These are phyloP conservation scores for Diadema setosum DNA, from an alignment of 35 echinoderm and acorn worm species.

Conservation along the genomic window DNA sequence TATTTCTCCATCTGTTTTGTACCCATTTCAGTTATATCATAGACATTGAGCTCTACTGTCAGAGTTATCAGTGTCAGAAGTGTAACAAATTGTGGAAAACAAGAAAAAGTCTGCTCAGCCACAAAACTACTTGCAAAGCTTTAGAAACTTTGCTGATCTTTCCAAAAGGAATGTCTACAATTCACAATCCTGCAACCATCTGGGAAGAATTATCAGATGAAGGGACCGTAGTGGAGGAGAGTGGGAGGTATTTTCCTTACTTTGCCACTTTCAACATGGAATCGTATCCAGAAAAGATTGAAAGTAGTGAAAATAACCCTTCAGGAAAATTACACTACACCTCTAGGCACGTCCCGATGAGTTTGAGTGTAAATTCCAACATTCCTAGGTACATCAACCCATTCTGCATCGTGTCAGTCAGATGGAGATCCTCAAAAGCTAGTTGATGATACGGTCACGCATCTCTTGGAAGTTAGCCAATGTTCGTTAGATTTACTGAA, in stretches of 20 bases:
- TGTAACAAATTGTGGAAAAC: slow-evolving; percentile 5
- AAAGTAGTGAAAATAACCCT: background rate
- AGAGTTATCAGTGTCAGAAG: slow-evolving; percentile 10
- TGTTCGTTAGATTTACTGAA: background rate
- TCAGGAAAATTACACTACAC: background rate
- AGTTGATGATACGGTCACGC: background rate
- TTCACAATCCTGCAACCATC: background rate
- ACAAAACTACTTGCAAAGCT: slow-evolving; percentile 10
- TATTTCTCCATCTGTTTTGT: slow-evolving; percentile 31
- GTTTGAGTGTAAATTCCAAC: background rate
- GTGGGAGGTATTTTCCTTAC: background rate
- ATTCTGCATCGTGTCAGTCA: background rate
- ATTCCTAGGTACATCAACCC: background rate
- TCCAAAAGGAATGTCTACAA: slow-evolving; percentile 6
- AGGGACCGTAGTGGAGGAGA: background rate
- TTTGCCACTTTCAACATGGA: slow-evolving; percentile 32
- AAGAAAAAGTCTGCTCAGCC: background rate
- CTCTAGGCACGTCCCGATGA: background rate
- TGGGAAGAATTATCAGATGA: background rate
- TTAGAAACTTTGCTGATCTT: background rate
- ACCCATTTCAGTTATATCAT: slow-evolving; percentile 59
- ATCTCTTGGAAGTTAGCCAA: background rate
- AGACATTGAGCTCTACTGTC: slow-evolving; percentile 35
- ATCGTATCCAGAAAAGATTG: background rate
- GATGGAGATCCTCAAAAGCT: background rate